Conservation (phyloP, 2,113 vertebrate genomes). For the Irena cyanogastra region DNA sequence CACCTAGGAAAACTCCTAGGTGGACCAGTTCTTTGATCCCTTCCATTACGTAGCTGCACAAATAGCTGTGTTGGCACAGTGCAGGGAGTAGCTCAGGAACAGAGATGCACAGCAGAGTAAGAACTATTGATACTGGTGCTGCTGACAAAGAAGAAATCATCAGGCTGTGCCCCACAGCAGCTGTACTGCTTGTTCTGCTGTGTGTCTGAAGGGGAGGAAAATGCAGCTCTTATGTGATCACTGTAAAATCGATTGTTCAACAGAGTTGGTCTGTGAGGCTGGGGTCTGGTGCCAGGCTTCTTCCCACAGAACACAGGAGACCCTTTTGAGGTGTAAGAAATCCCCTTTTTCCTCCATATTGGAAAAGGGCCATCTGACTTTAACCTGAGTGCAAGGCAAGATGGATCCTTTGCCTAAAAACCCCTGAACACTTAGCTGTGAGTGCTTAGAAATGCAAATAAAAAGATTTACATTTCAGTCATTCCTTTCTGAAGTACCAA, state of each 20-base stretch:
- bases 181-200: not conserved
- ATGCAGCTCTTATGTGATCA: not conserved
- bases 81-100: not conserved
- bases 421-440: not conserved
- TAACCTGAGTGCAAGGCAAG: not conserved
- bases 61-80: not conserved
- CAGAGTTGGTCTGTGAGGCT: not conserved
- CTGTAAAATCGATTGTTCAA: not conserved
- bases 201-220: not conserved
- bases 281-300: not conserved
- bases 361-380: not conserved
- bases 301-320: not conserved
- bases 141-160: not conserved
- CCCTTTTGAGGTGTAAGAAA: not conserved
- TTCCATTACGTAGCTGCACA: not conserved
- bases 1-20: not conserved
- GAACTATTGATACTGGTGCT: not conserved
- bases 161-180: accelerated
- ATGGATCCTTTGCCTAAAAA: not conserved
- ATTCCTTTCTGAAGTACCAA: not conserved
- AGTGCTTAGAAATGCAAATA: not conserved
- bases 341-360: not conserved
- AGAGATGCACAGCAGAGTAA: not conserved
- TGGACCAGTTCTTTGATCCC: not conserved
- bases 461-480: not conserved